Percentiles rank a stretch among this genome's conserved stretches.
These are phyloP conservation scores for Leucozona laternaria DNA, from an alignment of 2,888 invertebrate species.

Conservation along the genomic window DNA sequence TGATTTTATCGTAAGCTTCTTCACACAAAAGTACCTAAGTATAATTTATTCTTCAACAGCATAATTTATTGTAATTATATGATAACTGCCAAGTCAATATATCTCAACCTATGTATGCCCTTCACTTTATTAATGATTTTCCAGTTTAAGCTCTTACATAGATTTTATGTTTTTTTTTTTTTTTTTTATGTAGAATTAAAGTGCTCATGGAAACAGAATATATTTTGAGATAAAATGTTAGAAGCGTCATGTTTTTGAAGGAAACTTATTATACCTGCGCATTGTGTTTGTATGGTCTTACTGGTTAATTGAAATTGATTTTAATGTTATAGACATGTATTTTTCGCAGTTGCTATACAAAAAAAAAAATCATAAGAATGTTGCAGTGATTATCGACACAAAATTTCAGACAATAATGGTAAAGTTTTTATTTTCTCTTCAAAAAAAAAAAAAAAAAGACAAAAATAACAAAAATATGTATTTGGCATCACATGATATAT, in stretches of 20 bases:
- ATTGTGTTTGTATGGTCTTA: constrained; percentile 47
- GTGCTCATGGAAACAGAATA: constrained; percentile 65
- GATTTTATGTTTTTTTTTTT: constrained; percentile 24
- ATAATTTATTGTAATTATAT: neutral
- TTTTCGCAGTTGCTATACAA: constrained; percentile 43
- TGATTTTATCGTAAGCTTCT: neutral
- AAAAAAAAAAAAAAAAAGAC: constrained; percentile 32
- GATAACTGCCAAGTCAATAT: neutral
- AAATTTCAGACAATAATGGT: constrained; percentile 41
- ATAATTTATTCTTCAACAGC: constrained; percentile 1
- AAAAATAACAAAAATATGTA: constrained; percentile 32
- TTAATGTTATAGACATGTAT: constrained; percentile 50
- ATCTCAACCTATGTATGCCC: neutral
- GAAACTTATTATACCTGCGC: constrained; percentile 29
- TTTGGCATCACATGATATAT: constrained; percentile 66
- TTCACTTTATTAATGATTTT: constrained; percentile 53
- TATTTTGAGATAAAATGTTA: constrained; percentile 52
- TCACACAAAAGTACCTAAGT: neutral
- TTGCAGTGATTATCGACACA: constrained; percentile 69
- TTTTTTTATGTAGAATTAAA: constrained; percentile 11
- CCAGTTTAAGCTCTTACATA: constrained; percentile 40
- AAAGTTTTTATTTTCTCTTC: constrained; percentile 13
- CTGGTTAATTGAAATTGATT: constrained; percentile 24
- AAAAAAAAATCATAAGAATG: constrained; percentile 66
- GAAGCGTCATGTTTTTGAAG: constrained; percentile 42